A percentile compares a stretch with the other conserved stretches of the same genome.
These are phyloP conservation scores for Osmerus mordax DNA, from an alignment of 2,113 vertebrate species.

Conservation along the genomic window DNA sequence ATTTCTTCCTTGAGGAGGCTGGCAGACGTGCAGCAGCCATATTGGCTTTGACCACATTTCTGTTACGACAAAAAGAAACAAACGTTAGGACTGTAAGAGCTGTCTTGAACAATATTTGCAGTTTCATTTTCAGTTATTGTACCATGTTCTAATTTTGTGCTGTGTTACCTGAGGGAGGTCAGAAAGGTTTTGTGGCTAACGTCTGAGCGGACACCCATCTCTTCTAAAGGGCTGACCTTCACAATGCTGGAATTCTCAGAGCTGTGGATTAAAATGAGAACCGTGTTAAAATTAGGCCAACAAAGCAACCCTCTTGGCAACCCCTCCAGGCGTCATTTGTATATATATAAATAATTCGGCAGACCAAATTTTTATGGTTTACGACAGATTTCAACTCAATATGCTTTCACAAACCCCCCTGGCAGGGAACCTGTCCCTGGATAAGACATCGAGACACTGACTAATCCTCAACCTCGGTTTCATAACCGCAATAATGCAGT, in stretches of 20 bases:
- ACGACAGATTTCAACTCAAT: neutral
- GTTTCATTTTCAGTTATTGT: neutral
- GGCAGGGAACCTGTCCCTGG: slow-evolving; percentile 8
- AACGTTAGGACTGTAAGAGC: neutral
- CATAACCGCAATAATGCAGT: slow-evolving; percentile 18
- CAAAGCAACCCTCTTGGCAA: neutral
- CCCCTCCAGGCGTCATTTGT: no score
- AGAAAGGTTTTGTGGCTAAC: slow-evolving; percentile 39
- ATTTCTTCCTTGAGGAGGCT: slow-evolving; percentile 18
- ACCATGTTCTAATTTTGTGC: neutral
- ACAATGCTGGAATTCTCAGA: slow-evolving; percentile 31
- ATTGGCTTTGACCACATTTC: slow-evolving; percentile 55
- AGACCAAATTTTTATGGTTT: neutral
- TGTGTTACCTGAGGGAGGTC: slow-evolving; percentile 58
- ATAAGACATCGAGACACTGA: slow-evolving; percentile 39
- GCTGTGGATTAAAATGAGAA: slow-evolving; percentile 45
- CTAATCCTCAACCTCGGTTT: slow-evolving; percentile 30
- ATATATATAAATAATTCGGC: neutral
- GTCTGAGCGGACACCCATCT: neutral
- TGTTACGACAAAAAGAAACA: slow-evolving; percentile 23
- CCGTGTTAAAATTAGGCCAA: slow-evolving; percentile 25
- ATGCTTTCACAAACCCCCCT: slow-evolving; percentile 13
- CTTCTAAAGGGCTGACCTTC: neutral
- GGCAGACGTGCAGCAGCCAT: slow-evolving; percentile 7
- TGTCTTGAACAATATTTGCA: neutral